phyloP scores from a whole-genome alignment of 2,797 vertebrate genomes.

The Eulemur albifrons region DNA sequence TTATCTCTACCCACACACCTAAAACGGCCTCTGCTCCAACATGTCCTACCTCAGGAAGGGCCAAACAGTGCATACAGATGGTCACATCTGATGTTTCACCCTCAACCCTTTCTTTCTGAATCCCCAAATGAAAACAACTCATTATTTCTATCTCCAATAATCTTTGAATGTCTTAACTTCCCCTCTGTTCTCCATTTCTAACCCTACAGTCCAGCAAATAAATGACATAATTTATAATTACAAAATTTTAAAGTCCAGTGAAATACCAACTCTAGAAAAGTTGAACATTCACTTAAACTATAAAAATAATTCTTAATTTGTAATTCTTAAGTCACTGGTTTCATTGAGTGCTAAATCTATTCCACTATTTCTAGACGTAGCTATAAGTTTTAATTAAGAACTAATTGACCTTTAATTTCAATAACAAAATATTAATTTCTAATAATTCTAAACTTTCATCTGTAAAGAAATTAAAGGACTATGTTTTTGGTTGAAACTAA shows the following conservation, averaged over 20 bases:
- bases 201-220: neutral
- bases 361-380: neutral
- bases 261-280: neutral
- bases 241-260: neutral
- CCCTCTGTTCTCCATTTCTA: neutral
- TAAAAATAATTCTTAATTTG: neutral
- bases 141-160: neutral
- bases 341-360: neutral
- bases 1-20: fast-evolving
- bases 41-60: neutral
- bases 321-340: neutral
- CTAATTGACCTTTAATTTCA: neutral
- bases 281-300: neutral
- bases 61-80: neutral
- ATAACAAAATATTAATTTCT: neutral
- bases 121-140: neutral
- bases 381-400: neutral
- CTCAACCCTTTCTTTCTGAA: neutral
- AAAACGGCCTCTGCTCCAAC: neutral
- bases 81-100: neutral
- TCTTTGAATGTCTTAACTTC: neutral
- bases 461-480: neutral
- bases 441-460: neutral
- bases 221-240: neutral
- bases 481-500: neutral